phyloP scores from a whole-genome alignment of 2,797 vertebrate species.

The Neostethus bicornis region DNA sequence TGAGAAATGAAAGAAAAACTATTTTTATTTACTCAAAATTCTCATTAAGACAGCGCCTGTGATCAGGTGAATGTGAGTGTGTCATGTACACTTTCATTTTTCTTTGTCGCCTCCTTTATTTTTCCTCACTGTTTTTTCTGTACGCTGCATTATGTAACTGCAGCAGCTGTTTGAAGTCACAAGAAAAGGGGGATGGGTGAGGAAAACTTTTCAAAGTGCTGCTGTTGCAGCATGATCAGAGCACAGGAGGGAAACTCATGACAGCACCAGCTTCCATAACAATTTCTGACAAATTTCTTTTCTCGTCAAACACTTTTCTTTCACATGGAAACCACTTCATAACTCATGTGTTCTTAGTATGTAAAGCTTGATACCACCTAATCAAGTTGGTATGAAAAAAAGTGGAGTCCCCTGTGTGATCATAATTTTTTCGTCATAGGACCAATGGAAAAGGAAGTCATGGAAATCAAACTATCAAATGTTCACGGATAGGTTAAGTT shows the following conservation, averaged over 20 bases:
- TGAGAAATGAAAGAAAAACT: background rate
- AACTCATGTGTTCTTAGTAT: constrained; percentile 19
- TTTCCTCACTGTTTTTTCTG: constrained; percentile 42
- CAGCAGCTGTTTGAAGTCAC: constrained; percentile 71
- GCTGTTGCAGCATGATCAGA: constrained; percentile 61
- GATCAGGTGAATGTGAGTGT: constrained; percentile 14
- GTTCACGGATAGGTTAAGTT: too few species aligned
- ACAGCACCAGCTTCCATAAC: constrained; percentile 46
- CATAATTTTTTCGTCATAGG: too few species aligned
- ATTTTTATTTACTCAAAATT: constrained; percentile 3
- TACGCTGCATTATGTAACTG: constrained; percentile 69
- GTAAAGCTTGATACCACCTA: too few species aligned
- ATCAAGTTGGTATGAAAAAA: too few species aligned
- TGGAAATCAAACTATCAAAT: too few species aligned
- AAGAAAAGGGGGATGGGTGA: constrained; percentile 31
- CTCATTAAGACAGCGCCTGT: constrained; percentile 8
- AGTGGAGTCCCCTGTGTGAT: too few species aligned
- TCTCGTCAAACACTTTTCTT: constrained; percentile 37
- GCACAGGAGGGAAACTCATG: constrained; percentile 46
- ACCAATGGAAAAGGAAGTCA: too few species aligned
- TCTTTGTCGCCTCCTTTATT: constrained; percentile 33
- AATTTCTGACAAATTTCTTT: constrained; percentile 40
- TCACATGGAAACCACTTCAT: constrained; percentile 3
- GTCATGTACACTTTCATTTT: constrained; percentile 34
- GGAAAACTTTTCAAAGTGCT: constrained; percentile 74